Percentiles rank a stretch among this genome's conserved stretches.
Conservation (phyloP, 2,797 vertebrate species). For the Phrynocephalus guinanensis region DNA sequence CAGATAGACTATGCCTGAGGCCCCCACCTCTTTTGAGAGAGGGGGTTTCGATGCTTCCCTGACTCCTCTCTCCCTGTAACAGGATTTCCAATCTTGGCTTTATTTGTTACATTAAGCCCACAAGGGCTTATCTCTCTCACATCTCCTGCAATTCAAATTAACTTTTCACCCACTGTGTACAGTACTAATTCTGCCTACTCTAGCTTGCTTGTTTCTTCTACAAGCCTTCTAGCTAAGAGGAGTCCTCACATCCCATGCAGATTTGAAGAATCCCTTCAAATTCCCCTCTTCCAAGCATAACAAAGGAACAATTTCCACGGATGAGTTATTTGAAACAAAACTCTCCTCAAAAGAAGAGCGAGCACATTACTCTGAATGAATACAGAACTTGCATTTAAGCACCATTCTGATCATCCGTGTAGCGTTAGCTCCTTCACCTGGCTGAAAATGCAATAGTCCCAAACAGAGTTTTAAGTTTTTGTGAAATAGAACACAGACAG, state of each 20-base stretch:
- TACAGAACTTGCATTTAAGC: slow-evolving; percentile 20
- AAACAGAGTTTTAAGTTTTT: background rate
- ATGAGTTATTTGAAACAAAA: slow-evolving; percentile 42
- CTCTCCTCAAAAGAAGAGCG: slow-evolving; percentile 6
- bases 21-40: too few relatives aligned
- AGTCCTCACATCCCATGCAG: background rate
- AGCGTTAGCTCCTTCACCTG: slow-evolving; percentile 70
- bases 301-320: background rate
- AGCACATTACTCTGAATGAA: slow-evolving; percentile 35
- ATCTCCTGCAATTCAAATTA: background rate
- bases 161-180: background rate
- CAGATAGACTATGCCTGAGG: too few relatives aligned
- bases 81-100: too few relatives aligned
- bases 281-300: background rate
- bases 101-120: background rate
- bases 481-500: slow-evolving; percentile 35
- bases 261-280: background rate
- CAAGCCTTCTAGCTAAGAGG: background rate
- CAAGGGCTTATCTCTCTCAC: background rate
- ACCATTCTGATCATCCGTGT: slow-evolving; percentile 51
- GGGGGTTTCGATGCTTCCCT: too few relatives aligned
- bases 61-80: too few relatives aligned
- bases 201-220: background rate
- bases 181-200: too few relatives aligned
- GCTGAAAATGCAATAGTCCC: slow-evolving; percentile 61